phyloP scores from a whole-genome alignment of 1,140 invertebrate species.

The Drosophila mojavensis region DNA sequence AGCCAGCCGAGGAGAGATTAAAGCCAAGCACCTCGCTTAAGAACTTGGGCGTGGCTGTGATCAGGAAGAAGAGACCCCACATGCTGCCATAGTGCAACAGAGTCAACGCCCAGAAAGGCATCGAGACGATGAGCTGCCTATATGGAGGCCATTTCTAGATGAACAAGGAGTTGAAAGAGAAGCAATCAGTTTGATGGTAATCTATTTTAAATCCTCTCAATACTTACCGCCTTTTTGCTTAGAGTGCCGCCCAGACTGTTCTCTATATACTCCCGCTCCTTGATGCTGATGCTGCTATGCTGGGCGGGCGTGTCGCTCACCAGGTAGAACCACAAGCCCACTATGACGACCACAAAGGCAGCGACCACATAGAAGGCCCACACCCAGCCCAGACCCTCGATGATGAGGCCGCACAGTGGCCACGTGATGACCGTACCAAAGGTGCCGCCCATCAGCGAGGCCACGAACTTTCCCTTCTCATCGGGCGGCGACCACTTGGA shows the following conservation, averaged over 20 bases:
- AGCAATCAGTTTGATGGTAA: not conserved
- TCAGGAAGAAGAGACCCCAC: slow-evolving; percentile 92
- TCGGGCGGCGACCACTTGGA: slow-evolving; percentile 90
- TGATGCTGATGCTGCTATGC: slow-evolving; percentile 90
- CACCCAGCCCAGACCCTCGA: slow-evolving; percentile 88
- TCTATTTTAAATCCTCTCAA: not conserved
- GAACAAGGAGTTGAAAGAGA: not conserved
- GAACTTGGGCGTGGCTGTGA: slow-evolving; percentile 95
- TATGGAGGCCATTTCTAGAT: slow-evolving; percentile 86
- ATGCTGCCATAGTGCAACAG: slow-evolving; percentile 90
- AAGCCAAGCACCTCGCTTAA: slow-evolving; percentile 92
- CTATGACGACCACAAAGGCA: slow-evolving; percentile 87
- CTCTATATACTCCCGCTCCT: slow-evolving; percentile 91
- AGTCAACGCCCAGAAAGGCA: slow-evolving; percentile 88
- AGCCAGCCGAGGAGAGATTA: slow-evolving; percentile 89
- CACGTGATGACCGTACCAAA: slow-evolving; percentile 91
- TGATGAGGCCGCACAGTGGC: slow-evolving; percentile 88
- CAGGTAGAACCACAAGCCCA: slow-evolving; percentile 87
- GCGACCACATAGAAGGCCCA: slow-evolving; percentile 90
- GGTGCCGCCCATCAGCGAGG: slow-evolving; percentile 90
- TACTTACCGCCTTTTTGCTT: slow-evolving; percentile 68
- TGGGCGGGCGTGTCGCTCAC: slow-evolving; percentile 89
- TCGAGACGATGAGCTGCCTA: slow-evolving; percentile 86
- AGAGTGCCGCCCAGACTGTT: slow-evolving; percentile 85
- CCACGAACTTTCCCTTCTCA: slow-evolving; percentile 91